Evolutionary conservation across 2,888 invertebrate genomes (phyloP).

Genomic region (Rhaphigaster nebulosa): DNA sequence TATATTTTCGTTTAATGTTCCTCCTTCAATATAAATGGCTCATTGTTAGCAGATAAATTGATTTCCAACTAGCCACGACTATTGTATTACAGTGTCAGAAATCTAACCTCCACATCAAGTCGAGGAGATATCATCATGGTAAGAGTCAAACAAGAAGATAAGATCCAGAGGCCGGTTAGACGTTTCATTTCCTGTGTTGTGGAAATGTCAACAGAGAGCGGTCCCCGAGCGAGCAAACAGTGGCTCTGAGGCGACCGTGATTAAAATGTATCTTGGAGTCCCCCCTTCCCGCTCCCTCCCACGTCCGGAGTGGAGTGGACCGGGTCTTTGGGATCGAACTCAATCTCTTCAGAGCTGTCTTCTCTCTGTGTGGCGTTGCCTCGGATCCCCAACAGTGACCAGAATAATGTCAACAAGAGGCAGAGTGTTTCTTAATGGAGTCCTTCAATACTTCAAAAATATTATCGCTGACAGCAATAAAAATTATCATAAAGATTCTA

Average conservation of each 20-base stretch:
- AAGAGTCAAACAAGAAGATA: conserved; percentile 57
- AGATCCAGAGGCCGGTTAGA: conserved; percentile 51
- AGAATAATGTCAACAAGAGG: conserved; percentile 13
- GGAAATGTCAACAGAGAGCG: conserved; percentile 63
- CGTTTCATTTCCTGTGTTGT: conserved; percentile 63
- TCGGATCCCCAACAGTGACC: not conserved
- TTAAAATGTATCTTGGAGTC: conserved; percentile 56
- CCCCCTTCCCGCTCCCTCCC: not conserved
- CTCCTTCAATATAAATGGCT: too few species aligned
- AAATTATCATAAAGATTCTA: too few species aligned
- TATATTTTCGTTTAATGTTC: too few species aligned
- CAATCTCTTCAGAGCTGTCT: conserved; percentile 39
- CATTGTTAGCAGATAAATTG: not conserved
- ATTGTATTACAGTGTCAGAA: not conserved
- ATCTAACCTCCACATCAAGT: not conserved
- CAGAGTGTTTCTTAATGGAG: not conserved
- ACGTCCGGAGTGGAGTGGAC: not conserved
- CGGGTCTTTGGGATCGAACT: not conserved
- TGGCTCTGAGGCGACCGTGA: conserved; percentile 19
- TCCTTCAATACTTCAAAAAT: not conserved
- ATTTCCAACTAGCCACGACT: not conserved
- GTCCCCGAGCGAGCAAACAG: conserved; percentile 55
- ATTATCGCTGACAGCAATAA: too few species aligned
- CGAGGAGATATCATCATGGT: conserved; percentile 1
- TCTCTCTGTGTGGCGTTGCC: not conserved